phyloP scores from a whole-genome alignment of 2,797 vertebrate species.

The Hozukius guyotensis region DNA sequence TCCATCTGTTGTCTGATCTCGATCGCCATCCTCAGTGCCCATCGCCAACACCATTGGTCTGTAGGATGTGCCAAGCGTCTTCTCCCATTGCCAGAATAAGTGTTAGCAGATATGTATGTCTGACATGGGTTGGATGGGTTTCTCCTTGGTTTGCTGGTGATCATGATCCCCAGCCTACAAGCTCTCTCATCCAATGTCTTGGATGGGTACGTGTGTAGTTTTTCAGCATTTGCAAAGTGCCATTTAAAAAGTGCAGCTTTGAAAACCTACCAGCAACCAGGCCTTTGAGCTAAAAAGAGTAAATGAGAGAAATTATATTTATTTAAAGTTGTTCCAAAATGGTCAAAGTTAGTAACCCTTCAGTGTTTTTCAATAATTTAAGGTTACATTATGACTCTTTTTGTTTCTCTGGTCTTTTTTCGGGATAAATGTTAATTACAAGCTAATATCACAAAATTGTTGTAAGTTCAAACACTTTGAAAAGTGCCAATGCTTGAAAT shows the following conservation, averaged over 20 bases:
- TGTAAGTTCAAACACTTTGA: slow-evolving; percentile 64
- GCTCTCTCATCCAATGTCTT: slow-evolving; percentile 53
- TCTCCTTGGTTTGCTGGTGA: slow-evolving; percentile 54
- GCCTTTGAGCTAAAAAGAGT: slow-evolving; percentile 71
- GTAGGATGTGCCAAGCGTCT: slow-evolving; percentile 69
- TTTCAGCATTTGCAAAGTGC: slow-evolving; percentile 82
- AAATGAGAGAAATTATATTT: slow-evolving; percentile 53
- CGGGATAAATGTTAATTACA: slow-evolving; percentile 49
- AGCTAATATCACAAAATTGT: slow-evolving; percentile 64
- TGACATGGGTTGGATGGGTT: slow-evolving; percentile 62
- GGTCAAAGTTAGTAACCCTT: slow-evolving; percentile 54
- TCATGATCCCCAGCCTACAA: slow-evolving; percentile 48
- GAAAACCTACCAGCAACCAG: slow-evolving; percentile 82
- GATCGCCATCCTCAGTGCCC: slow-evolving; percentile 74
- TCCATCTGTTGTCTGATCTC: slow-evolving; percentile 62
- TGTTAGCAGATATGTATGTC: slow-evolving; percentile 50
- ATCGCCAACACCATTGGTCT: slow-evolving; percentile 65
- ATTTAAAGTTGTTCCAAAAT: slow-evolving; percentile 59
- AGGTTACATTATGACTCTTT: slow-evolving; percentile 34
- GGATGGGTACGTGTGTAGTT: slow-evolving; percentile 67
- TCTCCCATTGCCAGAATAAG: slow-evolving; percentile 62
- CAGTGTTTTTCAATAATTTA: slow-evolving; percentile 59
- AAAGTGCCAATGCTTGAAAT: slow-evolving; percentile 86
- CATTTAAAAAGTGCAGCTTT: slow-evolving; percentile 84
- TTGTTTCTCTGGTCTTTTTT: slow-evolving; percentile 45